A percentile compares a stretch with the other conserved stretches of the same genome.
Evolutionary conservation across 2,797 vertebrate genomes (phyloP).

Genomic region (Onychomys leucogaster): DNA sequence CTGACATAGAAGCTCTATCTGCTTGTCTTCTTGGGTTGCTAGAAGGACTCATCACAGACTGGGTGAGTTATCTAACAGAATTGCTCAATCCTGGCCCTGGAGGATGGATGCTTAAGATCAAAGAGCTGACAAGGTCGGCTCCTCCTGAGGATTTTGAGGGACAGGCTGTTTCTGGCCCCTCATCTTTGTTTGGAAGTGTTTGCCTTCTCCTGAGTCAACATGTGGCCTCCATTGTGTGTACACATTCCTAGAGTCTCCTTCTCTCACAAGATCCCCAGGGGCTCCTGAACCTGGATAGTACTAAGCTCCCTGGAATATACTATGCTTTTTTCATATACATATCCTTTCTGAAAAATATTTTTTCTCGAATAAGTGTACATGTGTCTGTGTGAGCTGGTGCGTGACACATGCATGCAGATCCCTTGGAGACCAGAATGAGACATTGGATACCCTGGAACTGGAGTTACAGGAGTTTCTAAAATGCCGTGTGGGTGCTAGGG

Average conservation of each 20-base stretch:
- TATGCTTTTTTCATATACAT: not conserved
- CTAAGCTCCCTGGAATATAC: not conserved
- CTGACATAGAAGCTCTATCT: not conserved
- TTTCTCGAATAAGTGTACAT: not conserved
- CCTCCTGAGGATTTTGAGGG: not conserved
- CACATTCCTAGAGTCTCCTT: accelerated
- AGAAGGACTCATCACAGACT: accelerated
- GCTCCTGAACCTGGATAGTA: not conserved
- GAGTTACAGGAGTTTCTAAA: not conserved
- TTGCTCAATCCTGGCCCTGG: not conserved
- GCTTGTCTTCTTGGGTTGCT: not conserved
- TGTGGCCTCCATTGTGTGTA: not conserved
- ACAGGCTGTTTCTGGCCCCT: not conserved
- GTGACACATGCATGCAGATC: not conserved
- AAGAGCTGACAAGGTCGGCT: no score
- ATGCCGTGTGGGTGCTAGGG: not conserved
- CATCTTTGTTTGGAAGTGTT: not conserved
- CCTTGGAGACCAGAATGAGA: not conserved
- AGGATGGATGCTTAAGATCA: not conserved
- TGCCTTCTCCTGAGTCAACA: not conserved
- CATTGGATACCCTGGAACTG: no score
- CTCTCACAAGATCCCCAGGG: not conserved
- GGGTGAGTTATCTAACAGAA: not conserved
- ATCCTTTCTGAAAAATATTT: not conserved
- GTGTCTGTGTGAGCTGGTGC: not conserved